Percentiles rank a stretch among this genome's conserved stretches.
phyloP scores from a whole-genome alignment of 30 jellyfish, hydroid and myxozoan genomes.

The Pelagia noctiluca region DNA sequence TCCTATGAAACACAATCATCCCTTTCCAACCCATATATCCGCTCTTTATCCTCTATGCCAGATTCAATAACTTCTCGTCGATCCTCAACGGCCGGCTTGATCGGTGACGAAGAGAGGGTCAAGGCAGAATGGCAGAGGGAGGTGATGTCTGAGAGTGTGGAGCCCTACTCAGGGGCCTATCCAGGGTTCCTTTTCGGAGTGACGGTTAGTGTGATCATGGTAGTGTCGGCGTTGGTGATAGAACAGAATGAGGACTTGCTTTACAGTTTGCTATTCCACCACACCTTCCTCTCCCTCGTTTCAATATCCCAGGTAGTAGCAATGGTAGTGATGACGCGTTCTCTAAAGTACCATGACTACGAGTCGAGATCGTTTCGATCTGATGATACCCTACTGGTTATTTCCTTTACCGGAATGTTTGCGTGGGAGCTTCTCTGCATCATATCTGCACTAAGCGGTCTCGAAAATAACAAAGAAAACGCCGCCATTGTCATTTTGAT shows the following conservation, averaged over 20 bases:
- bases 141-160: background rate
- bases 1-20: too few relatives aligned
- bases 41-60: too few relatives aligned
- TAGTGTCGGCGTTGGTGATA: constrained; percentile 42
- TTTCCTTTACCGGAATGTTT: constrained; percentile 30
- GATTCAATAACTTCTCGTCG: too few relatives aligned
- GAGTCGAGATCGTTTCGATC: background rate
- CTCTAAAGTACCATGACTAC: constrained; percentile 3
- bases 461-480: background rate
- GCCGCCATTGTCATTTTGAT: constrained; percentile 14
- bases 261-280: constrained; percentile 49
- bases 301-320: constrained; percentile 31
- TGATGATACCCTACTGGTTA: constrained; percentile 43
- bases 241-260: background rate
- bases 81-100: background rate
- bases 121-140: background rate
- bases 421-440: constrained; percentile 27
- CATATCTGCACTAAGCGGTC: constrained; percentile 27
- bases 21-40: too few relatives aligned
- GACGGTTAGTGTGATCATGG: constrained; percentile 41
- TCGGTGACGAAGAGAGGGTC: background rate
- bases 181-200: constrained; percentile 68
- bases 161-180: constrained; percentile 29
- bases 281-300: constrained; percentile 12
- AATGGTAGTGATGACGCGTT: background rate